A percentile compares a stretch with the other conserved stretches of the same genome.
These are phyloP conservation scores for Epinotia demarniana DNA, from an alignment of 2,888 invertebrate genomes.

Conservation along the genomic window DNA sequence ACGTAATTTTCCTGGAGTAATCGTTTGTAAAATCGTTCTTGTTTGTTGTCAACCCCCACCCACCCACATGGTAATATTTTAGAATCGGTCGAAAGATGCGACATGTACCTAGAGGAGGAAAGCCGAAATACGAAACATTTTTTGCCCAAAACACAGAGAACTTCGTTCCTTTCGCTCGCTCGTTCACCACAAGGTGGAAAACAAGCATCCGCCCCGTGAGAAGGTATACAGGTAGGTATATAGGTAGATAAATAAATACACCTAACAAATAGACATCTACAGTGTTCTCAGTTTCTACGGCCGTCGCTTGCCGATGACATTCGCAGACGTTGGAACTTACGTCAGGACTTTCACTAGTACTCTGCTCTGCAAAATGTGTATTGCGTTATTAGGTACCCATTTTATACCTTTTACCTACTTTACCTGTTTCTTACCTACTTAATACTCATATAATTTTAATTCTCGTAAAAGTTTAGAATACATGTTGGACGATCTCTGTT, in stretches of 20 bases:
- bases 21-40: background rate
- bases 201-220: no score
- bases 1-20: no score
- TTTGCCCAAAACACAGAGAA: no score
- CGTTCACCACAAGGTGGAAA: no score
- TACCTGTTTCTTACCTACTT: background rate
- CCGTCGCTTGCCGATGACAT: slow-evolving; percentile 19
- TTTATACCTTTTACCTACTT: background rate
- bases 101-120: no score
- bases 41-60: no score
- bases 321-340: slow-evolving; percentile 31
- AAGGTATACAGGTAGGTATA: no score
- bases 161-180: no score
- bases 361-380: slow-evolving; percentile 22
- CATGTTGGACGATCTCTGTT: background rate
- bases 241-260: no score
- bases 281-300: background rate
- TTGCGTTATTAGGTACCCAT: slow-evolving; percentile 20
- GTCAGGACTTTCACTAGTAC: slow-evolving; percentile 43
- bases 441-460: background rate
- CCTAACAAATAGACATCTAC: background rate
- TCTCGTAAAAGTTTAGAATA: background rate
- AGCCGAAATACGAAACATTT: no score
- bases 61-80: background rate
- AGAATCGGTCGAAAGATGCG: no score